Conservation (phyloP, 2,113 vertebrate genomes). For the Corvus moneduloides region DNA sequence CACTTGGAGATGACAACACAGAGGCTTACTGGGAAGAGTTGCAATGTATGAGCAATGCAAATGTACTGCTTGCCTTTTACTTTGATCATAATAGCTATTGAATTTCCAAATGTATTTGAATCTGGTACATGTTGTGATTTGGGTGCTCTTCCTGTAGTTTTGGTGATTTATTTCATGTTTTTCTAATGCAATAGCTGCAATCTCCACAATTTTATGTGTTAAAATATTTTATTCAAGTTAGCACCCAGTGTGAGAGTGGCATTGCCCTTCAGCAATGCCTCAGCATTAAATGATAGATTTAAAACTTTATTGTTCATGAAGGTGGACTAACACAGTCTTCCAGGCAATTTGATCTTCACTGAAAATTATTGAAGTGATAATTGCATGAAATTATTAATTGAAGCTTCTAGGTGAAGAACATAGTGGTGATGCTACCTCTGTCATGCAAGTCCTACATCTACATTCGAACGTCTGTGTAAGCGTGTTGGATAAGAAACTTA, state of each 20-base stretch:
- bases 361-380: constrained; percentile 58
- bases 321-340: background rate
- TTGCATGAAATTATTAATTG: background rate
- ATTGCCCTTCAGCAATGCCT: background rate
- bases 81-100: background rate
- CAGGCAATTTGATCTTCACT: constrained; percentile 33
- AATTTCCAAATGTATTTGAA: background rate
- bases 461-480: background rate
- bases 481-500: background rate
- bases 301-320: background rate
- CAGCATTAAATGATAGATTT: background rate
- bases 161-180: background rate
- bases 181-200: background rate
- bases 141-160: background rate
- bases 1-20: background rate
- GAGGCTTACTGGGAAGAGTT: background rate
- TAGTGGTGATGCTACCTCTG: background rate
- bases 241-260: background rate
- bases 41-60: background rate
- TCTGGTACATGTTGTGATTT: background rate
- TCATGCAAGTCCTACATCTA: background rate
- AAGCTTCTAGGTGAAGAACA: constrained; percentile 2
- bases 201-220: background rate
- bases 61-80: background rate
- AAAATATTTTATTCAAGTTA: background rate